Base-by-base conservation (phyloP, 2,888 invertebrate genomes). In the Rhodophaea formosa region DNA sequence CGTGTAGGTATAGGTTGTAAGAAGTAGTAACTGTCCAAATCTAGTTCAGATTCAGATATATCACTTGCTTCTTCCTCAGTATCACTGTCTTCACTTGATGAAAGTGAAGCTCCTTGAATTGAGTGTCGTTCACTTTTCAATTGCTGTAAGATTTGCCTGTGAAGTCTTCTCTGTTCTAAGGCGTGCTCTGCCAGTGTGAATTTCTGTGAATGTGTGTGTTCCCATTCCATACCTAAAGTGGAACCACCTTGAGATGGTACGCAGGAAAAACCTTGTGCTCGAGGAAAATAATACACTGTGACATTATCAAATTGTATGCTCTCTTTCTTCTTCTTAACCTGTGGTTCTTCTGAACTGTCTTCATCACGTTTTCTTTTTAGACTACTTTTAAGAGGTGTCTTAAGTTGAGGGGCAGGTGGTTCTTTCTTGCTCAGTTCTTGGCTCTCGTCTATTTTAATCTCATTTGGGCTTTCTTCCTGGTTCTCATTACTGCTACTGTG, bases 271-370 rank as follows among this genome's bases (percentile, higher is more conserved):
- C 97, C 97, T 91, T 97, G 97, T 57, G 97, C 94, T 75, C 99
- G 92, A 1, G 97, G 97, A 88, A 99, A 99, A 88, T 98, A 99
- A 86, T 94, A 99, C 8, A 99, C 98, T 16, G 97, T 97, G 0
- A 99, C 98, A 66, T 94, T 95, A 70, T 97, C 96, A 82, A 99
- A 99, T 66, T 95, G 94, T 63, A 99, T 97, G 46, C 94, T 94
- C 70, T 95, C 94, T 86, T 96, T 97, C 75, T 93, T 93, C 78
- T 95, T 95, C 75, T 95, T 92, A 62, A 81, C 70, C 17, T 87
- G 84, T 6, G 91, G 86, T 66, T 88, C 91, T 46, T 88, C 87
- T 53, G 83, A 85, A 57, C 84, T 77, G 72, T 86, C 79, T 78
- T 80, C 74, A 23, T 83, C 77, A 45, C 72, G 79, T 81, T 93